A percentile compares a stretch with the other conserved stretches of the same genome.
Conservation (phyloP, 2,113 vertebrate species). For the Sinocyclocheilus rhinocerous region DNA sequence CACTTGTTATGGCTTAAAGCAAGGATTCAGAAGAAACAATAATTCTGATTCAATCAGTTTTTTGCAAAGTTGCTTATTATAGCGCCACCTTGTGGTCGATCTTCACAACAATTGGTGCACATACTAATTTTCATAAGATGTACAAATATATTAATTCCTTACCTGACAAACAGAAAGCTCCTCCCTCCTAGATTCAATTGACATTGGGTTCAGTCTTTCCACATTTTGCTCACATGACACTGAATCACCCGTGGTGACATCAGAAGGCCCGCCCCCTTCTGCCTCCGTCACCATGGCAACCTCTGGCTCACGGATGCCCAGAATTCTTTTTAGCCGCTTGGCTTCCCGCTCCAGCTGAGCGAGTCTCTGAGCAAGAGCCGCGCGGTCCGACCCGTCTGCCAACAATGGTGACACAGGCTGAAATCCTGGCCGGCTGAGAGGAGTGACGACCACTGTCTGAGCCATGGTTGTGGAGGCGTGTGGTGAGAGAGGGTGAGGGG, state of each 20-base stretch:
- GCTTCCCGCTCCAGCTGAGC: conserved; percentile 67
- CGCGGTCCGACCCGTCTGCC: conserved; percentile 50
- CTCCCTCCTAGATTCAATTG: background rate
- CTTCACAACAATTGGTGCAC: no score
- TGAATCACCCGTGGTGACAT: background rate
- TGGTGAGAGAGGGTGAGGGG: conserved; percentile 13
- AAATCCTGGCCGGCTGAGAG: conserved; percentile 60
- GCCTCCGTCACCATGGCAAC: conserved; percentile 45
- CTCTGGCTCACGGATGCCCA: conserved; percentile 64
- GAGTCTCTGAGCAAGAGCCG: conserved; percentile 61
- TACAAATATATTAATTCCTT: no score
- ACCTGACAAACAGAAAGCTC: background rate
- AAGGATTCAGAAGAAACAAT: no score
- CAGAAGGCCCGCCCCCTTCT: conserved; percentile 49
- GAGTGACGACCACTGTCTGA: conserved; percentile 66
- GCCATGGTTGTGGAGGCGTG: conserved; percentile 50
- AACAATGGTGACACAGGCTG: conserved; percentile 23
- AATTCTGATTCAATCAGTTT: no score
- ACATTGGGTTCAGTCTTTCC: background rate
- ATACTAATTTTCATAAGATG: no score
- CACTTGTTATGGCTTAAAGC: no score
- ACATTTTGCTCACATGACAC: conserved; percentile 31
- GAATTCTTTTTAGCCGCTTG: conserved; percentile 62
- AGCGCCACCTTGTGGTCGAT: no score
- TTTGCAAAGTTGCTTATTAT: no score